A percentile compares a stretch with the other conserved stretches of the same genome.
phyloP scores from a whole-genome alignment of 2,113 vertebrate genomes.

The Callipepla californica region DNA sequence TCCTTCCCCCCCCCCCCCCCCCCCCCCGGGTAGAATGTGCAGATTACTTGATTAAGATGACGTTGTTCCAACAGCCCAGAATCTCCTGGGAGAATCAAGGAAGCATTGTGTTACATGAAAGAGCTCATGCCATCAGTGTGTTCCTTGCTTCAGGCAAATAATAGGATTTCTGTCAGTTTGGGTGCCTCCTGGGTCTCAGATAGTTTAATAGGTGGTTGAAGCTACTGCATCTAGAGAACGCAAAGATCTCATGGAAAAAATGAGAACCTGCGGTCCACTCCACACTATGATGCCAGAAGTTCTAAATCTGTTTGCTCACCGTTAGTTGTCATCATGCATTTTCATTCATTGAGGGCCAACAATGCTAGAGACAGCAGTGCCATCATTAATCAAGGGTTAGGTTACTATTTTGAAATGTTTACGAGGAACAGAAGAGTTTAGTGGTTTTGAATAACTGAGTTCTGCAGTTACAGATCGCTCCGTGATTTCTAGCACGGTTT shows the following conservation, averaged over 20 bases:
- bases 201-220: neutral
- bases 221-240: neutral
- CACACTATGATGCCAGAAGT: neutral
- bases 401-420: neutral
- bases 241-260: neutral
- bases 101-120: neutral
- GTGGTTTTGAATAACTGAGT: neutral
- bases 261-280: neutral
- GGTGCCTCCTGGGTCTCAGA: neutral
- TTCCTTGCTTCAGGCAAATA: conserved; percentile 3
- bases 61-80: neutral
- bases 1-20: no score
- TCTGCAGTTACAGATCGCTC: neutral
- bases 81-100: neutral
- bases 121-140: neutral
- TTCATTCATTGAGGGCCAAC: neutral
- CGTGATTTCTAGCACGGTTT: neutral
- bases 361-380: fast-evolving
- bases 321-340: neutral
- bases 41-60: neutral
- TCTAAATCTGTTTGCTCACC: neutral
- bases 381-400: fast-evolving
- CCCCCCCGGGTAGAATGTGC: neutral
- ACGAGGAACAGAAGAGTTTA: neutral
- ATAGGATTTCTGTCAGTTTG: neutral